phyloP scores from a whole-genome alignment of 2,797 vertebrate genomes.

The Sphenopsis melanotis region DNA sequence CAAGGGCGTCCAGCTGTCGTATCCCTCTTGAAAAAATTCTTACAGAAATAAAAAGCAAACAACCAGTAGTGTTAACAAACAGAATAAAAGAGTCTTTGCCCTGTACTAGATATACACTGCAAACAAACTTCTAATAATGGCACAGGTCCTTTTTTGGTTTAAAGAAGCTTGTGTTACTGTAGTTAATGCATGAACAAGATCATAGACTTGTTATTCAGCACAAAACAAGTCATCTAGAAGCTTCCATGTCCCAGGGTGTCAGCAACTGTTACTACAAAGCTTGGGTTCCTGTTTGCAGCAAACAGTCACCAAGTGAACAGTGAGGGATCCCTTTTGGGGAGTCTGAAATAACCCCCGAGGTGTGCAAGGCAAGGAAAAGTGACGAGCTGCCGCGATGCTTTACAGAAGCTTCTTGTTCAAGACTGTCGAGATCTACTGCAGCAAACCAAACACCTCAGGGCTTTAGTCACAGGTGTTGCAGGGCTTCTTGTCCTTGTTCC shows the following conservation, averaged over 20 bases:
- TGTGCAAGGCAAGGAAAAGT: not conserved
- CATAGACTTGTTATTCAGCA: slow-evolving; percentile 53
- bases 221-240: slow-evolving; percentile 54
- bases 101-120: slow-evolving; percentile 27
- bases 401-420: not conserved
- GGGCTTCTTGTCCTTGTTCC: slow-evolving; percentile 92
- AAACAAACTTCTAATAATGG: slow-evolving; percentile 30
- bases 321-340: not conserved
- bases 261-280: slow-evolving; percentile 5
- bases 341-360: not conserved
- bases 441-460: not conserved
- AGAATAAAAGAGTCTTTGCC: not conserved
- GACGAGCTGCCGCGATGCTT: not conserved
- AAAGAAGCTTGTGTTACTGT: slow-evolving; percentile 64
- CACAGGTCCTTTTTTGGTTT: slow-evolving; percentile 62
- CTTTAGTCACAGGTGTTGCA: slow-evolving; percentile 88
- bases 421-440: not conserved
- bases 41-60: slow-evolving; percentile 24
- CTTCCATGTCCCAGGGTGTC: slow-evolving; percentile 17
- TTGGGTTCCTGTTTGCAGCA: slow-evolving; percentile 34
- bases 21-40: not conserved
- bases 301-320: slow-evolving; percentile 35
- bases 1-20: not conserved
- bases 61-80: not conserved
- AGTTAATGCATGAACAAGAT: slow-evolving; percentile 58